Evolutionary conservation across 2,113 vertebrate species (phyloP).

Genomic region (Hippocampus barbouri): DNA sequence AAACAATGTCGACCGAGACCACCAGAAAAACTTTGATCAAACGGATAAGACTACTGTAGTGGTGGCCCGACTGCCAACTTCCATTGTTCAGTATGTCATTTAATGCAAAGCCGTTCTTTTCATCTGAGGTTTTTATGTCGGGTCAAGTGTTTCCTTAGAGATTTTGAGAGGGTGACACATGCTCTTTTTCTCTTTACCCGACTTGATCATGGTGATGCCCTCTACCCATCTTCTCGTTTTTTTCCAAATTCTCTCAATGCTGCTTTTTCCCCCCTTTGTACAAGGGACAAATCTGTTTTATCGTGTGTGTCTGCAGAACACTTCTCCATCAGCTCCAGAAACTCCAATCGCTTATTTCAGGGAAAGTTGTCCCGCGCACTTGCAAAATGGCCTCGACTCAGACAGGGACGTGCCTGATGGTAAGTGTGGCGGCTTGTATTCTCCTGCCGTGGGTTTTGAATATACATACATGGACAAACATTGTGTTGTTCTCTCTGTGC

Average conservation of each 20-base stretch:
- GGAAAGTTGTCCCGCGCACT: conserved; percentile 56
- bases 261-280: background rate
- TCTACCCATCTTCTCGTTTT: background rate
- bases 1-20: too few relatives aligned
- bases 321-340: conserved; percentile 69
- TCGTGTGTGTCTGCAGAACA: conserved; percentile 39
- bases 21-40: too few relatives aligned
- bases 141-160: background rate
- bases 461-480: background rate
- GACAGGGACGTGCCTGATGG: conserved; percentile 64
- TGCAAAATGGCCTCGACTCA: conserved; percentile 69
- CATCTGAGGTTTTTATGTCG: too few relatives aligned
- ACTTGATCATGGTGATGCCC: too few relatives aligned
- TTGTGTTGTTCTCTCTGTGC: conserved; percentile 32
- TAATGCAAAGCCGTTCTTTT: too few relatives aligned
- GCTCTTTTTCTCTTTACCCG: too few relatives aligned
- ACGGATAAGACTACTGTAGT: too few relatives aligned
- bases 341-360: conserved; percentile 60
- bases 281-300: background rate
- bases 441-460: background rate
- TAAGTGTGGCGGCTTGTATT: conserved; percentile 17
- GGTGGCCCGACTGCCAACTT: too few relatives aligned
- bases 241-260: background rate
- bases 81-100: too few relatives aligned
- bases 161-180: too few relatives aligned